Evolutionary conservation across 2,888 invertebrate species (phyloP).

Genomic region (Tubulanus polymorphus): DNA sequence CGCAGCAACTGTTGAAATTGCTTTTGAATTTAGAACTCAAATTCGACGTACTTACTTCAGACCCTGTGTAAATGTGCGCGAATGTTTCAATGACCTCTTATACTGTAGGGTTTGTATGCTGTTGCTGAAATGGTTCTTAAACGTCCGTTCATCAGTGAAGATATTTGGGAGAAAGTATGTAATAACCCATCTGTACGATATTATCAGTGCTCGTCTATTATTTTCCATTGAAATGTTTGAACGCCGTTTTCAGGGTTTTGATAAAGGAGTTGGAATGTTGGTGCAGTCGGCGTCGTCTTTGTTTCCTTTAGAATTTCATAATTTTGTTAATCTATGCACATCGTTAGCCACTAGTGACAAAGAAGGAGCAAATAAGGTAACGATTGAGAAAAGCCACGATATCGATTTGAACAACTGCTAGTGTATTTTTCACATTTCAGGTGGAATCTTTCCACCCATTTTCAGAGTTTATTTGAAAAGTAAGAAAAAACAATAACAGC

Average conservation of each 20-base stretch:
- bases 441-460: no score
- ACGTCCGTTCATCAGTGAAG: constrained; percentile 37
- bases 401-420: no score
- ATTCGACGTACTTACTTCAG: no score
- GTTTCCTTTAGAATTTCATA: constrained; percentile 46
- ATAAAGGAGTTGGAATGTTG: constrained; percentile 39
- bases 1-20: background rate
- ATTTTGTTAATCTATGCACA: constrained; percentile 37
- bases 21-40: no score
- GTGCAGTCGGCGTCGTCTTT: constrained; percentile 35
- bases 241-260: constrained; percentile 38
- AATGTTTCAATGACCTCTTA: no score
- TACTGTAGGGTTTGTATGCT: constrained; percentile 24
- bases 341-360: constrained; percentile 30
- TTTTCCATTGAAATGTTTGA: no score
- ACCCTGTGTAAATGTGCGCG: no score
- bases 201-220: background rate
- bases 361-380: constrained; percentile 34
- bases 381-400: background rate
- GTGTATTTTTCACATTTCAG: no score
- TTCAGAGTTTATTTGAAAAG: no score
- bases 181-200: background rate
- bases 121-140: constrained; percentile 36
- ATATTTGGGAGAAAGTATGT: constrained; percentile 45
- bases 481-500: no score